Percentiles rank a stretch among this genome's conserved stretches.
Evolutionary conservation across 2,797 vertebrate genomes (phyloP).

Genomic region (Pangasius sanitwongsei): DNA sequence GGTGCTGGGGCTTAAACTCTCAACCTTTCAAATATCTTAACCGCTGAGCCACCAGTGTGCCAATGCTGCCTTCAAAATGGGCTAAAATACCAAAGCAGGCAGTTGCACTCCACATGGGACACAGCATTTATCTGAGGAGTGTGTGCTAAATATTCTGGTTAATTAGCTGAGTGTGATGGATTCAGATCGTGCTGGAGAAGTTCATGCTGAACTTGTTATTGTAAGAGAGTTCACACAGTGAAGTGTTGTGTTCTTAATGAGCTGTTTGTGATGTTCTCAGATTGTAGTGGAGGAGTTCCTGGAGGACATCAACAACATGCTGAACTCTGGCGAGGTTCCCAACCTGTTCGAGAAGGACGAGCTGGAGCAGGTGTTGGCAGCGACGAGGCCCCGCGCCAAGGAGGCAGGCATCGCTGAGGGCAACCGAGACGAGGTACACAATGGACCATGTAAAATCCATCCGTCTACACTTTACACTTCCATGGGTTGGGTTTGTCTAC

Average conservation of each 20-base stretch:
- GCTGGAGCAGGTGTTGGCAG: slow-evolving; percentile 80
- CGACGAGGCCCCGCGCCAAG: slow-evolving; percentile 82
- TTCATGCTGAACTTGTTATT: background rate
- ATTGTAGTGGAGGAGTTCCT: slow-evolving; percentile 83
- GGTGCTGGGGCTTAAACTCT: background rate
- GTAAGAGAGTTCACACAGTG: background rate
- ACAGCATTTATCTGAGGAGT: background rate
- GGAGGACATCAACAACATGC: slow-evolving; percentile 87
- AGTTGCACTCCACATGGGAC: background rate
- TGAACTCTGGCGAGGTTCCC: slow-evolving; percentile 85
- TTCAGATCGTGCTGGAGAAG: background rate
- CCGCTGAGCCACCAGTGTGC: background rate
- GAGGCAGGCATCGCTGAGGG: slow-evolving; percentile 81
- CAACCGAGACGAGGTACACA: slow-evolving; percentile 82
- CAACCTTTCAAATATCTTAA: background rate
- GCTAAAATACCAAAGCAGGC: background rate
- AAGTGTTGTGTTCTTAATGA: background rate
- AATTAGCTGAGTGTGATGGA: background rate
- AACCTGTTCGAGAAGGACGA: slow-evolving; percentile 87
- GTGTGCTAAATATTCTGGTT: background rate
- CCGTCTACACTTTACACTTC: background rate
- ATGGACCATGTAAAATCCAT: background rate
- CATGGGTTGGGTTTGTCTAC: background rate
- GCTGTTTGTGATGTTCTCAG: slow-evolving; percentile 57
- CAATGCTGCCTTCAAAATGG: background rate